Percentiles rank a stretch among this genome's conserved stretches.
These are phyloP conservation scores for Drosophila baimaii DNA, from an alignment of 1,140 invertebrate genomes.

Conservation along the genomic window DNA sequence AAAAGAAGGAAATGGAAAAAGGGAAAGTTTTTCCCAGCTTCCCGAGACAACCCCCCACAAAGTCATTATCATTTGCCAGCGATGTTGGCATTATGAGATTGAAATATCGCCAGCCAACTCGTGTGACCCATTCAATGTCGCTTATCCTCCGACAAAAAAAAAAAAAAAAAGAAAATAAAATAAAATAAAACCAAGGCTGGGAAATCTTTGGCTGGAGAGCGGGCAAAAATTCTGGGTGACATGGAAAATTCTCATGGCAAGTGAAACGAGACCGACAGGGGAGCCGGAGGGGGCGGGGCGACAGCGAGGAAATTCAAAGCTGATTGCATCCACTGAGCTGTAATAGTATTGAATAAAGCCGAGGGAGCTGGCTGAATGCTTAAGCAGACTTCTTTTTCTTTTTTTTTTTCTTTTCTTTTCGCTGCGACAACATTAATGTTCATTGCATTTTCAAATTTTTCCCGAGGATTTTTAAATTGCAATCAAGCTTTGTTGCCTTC, in stretches of 20 bases:
- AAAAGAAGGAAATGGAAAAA: conserved; percentile 21
- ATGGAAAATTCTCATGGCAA: conserved; percentile 13
- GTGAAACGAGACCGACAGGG: not conserved
- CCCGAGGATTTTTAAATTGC: not conserved
- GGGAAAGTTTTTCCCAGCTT: conserved; percentile 36
- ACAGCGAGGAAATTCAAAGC: conserved; percentile 37
- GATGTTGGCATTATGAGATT: conserved; percentile 52
- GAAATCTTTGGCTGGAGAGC: conserved; percentile 9
- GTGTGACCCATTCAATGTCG: conserved; percentile 53
- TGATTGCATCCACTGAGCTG: conserved; percentile 44
- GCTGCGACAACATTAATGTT: conserved; percentile 21
- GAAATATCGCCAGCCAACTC: conserved; percentile 51
- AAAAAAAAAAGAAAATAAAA: not conserved
- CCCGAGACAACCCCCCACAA: conserved; percentile 14
- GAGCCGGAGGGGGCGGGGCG: too few species aligned
- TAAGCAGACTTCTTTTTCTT: conserved; percentile 6
- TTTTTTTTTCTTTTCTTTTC: not conserved
- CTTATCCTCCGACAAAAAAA: conserved; percentile 31
- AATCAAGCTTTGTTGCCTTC: conserved; percentile 1
- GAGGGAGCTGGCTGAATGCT: conserved; percentile 15
- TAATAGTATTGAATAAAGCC: conserved; percentile 24
- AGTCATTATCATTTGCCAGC: conserved; percentile 52
- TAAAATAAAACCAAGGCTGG: conserved; percentile 6
- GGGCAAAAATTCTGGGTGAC: conserved; percentile 11
- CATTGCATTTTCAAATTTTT: conserved; percentile 19